Evolutionary conservation across 2,888 invertebrate genomes (phyloP).

Genomic region (Drosophila anomelani): DNA sequence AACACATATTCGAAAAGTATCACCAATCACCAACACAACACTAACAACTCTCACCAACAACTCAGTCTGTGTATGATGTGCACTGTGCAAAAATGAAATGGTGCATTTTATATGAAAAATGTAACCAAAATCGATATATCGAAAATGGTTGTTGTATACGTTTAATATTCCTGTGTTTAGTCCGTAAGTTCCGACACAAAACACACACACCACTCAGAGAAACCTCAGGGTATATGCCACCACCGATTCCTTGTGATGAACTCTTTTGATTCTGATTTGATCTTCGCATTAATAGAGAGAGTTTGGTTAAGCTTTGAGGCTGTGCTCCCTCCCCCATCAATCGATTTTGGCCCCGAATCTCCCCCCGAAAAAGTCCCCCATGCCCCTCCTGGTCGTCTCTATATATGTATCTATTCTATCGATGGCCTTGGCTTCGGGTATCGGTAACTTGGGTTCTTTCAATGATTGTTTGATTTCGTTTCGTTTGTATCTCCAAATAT

Average conservation of each 20-base stretch:
- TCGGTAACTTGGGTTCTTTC: constrained; percentile 37
- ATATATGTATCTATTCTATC: constrained; percentile 4
- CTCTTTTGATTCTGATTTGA: constrained; percentile 5
- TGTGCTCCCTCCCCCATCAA: constrained; percentile 38
- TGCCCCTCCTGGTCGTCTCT: constrained; percentile 12
- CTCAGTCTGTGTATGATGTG: constrained; percentile 41
- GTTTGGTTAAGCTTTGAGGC: constrained; percentile 15
- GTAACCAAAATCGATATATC: constrained; percentile 19
- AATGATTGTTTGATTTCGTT: background rate
- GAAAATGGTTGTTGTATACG: constrained; percentile 44
- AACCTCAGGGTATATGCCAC: background rate
- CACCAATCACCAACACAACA: constrained; percentile 13
- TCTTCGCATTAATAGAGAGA: constrained; percentile 18
- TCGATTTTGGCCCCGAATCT: constrained; percentile 10
- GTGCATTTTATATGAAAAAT: constrained; percentile 12
- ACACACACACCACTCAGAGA: constrained; percentile 12
- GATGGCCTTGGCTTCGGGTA: constrained; percentile 6
- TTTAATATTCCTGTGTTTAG: constrained; percentile 24
- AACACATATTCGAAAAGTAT: constrained; percentile 10
- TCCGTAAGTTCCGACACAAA: constrained; percentile 19
- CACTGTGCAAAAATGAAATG: constrained; percentile 41
- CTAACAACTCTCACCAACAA: background rate
- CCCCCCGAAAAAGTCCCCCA: constrained; percentile 1
- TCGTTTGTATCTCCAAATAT: background rate
- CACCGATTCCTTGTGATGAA: background rate